These are phyloP conservation scores for Trididemnum nubilum DNA, from an alignment of 23 tunicate species.

Conservation along the genomic window DNA sequence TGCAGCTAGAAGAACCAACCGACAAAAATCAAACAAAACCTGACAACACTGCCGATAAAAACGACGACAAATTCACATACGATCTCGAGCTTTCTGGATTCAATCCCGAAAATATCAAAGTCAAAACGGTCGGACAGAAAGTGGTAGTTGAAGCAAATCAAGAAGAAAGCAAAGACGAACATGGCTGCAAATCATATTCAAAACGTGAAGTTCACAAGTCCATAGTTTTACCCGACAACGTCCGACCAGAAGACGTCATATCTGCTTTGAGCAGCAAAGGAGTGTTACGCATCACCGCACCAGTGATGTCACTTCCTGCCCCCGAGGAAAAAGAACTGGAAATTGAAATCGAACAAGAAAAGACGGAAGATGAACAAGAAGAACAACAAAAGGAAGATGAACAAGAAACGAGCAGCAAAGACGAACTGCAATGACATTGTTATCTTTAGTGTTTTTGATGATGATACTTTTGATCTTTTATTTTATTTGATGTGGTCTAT, in stretches of 20 bases:
- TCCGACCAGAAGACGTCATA: slow-evolving; percentile 47
- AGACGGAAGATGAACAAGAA: neutral
- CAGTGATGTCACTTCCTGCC: slow-evolving; percentile 36
- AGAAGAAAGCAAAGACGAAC: slow-evolving; percentile 27
- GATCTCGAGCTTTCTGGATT: slow-evolving; percentile 16
- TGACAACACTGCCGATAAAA: neutral
- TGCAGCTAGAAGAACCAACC: neutral
- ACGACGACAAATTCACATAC: neutral
- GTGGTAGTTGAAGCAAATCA: slow-evolving; percentile 42
- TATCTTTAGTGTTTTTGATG: no score
- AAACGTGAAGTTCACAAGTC: slow-evolving; percentile 47
- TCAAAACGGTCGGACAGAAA: slow-evolving; percentile 53
- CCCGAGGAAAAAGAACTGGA: slow-evolving; percentile 29
- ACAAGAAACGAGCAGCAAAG: no score
- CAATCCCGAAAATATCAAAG: slow-evolving; percentile 31
- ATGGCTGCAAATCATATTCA: slow-evolving; percentile 24
- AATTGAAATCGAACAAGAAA: neutral
- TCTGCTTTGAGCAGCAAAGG: slow-evolving; percentile 41
- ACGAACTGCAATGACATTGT: no score
- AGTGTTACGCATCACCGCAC: slow-evolving; percentile 59
- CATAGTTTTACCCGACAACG: slow-evolving; percentile 46
- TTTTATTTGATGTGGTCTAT: no score
- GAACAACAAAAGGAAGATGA: no score
- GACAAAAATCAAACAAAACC: neutral
- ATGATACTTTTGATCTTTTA: no score